Percentiles rank a stretch among this genome's conserved stretches.
These are phyloP conservation scores for Lontra canadensis DNA, from an alignment of 2,113 vertebrate genomes.

Conservation along the genomic window DNA sequence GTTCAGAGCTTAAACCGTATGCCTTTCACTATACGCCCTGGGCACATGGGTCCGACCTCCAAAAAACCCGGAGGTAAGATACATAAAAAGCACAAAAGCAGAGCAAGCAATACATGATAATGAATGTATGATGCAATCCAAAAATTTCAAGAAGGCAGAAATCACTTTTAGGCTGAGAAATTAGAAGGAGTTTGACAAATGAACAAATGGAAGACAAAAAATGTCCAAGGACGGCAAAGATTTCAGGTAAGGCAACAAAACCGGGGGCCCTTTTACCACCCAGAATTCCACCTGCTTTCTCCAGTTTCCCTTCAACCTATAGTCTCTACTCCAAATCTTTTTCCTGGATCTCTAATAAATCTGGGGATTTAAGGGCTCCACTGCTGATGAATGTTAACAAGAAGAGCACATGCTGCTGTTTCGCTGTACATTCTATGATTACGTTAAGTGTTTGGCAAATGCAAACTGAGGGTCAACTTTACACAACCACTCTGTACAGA, in stretches of 20 bases:
- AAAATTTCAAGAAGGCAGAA: neutral
- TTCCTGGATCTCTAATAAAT: neutral
- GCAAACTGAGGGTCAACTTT: neutral
- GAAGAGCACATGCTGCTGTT: neutral
- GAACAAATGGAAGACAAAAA: neutral
- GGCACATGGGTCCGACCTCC: neutral
- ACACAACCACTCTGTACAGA: neutral
- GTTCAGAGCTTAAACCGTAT: neutral
- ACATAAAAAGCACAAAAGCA: neutral
- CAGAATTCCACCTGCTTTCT: neutral
- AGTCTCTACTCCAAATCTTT: neutral
- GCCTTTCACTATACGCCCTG: neutral
- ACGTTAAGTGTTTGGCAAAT: neutral
- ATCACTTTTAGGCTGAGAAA: neutral
- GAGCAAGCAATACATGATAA: neutral
- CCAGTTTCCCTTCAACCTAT: neutral
- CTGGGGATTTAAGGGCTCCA: neutral
- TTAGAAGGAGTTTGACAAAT: neutral
- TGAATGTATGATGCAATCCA: neutral
- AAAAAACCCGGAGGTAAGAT: neutral
- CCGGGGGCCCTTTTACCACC: neutral
- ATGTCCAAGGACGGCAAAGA: neutral
- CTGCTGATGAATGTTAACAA: neutral
- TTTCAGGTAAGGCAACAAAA: neutral
- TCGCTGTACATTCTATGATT: neutral